phyloP scores from a whole-genome alignment of 2,888 invertebrate species.

The Linnaemya tessellans region DNA sequence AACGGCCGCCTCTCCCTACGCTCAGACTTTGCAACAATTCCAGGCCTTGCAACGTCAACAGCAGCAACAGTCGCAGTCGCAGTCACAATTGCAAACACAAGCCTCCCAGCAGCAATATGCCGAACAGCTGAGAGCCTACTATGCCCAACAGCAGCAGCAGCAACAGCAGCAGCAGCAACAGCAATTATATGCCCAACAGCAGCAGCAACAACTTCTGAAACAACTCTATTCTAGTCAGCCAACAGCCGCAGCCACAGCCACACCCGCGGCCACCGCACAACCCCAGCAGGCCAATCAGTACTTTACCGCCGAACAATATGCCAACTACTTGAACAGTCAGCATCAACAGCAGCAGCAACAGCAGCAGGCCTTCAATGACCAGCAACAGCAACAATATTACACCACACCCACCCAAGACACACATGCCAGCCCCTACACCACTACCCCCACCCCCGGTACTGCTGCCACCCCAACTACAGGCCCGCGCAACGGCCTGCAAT shows the following conservation, averaged over 20 bases:
- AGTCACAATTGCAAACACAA: conserved; percentile 75
- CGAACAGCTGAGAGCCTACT: conserved; percentile 76
- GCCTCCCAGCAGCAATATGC: conserved; percentile 76
- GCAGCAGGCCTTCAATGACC: conserved; percentile 74
- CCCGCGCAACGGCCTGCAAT: conserved; percentile 79
- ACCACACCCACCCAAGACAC: conserved; percentile 54
- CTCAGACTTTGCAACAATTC: conserved; percentile 74
- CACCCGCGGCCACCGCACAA: conserved; percentile 61
- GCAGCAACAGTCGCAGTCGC: conserved; percentile 75
- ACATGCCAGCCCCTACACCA: conserved; percentile 27
- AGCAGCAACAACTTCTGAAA: conserved; percentile 75
- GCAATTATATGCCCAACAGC: conserved; percentile 74
- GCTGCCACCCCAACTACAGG: conserved; percentile 28
- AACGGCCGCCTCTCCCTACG: conserved; percentile 69
- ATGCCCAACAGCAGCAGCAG: conserved; percentile 77
- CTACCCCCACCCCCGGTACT: conserved; percentile 13
- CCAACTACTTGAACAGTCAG: conserved; percentile 79
- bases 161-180: conserved; percentile 77
- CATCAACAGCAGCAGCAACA: conserved; percentile 74
- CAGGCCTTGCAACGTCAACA: conserved; percentile 65
- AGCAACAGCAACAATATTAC: conserved; percentile 71
- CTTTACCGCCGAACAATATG: conserved; percentile 80
- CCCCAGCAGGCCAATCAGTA: conserved; percentile 76
- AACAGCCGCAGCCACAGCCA: conserved; percentile 52
- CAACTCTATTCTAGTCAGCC: conserved; percentile 76